phyloP scores from a whole-genome alignment of 2,888 invertebrate species.

The Cheilosia vernalis region DNA sequence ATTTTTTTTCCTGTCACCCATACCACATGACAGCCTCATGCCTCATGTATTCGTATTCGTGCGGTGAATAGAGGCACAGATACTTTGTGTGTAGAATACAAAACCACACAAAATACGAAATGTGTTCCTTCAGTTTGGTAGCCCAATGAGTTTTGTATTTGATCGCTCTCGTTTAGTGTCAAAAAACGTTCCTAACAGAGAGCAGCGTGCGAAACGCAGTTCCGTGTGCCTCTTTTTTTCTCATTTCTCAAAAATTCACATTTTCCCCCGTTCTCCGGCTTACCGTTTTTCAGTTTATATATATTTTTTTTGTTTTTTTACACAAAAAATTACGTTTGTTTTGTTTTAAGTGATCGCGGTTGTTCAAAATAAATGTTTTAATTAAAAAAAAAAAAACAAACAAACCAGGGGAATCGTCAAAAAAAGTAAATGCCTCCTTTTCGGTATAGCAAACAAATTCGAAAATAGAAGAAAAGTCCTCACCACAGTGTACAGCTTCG shows the following conservation, averaged over 20 bases:
- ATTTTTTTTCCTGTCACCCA: constrained; percentile 36
- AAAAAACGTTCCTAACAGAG: constrained; percentile 82
- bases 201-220: constrained; percentile 79
- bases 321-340: constrained; percentile 47
- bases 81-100: constrained; percentile 50
- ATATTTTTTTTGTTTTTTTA: constrained; percentile 50
- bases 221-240: constrained; percentile 78
- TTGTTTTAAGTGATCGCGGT: constrained; percentile 55
- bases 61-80: constrained; percentile 60
- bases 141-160: constrained; percentile 72
- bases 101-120: constrained; percentile 23
- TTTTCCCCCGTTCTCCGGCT: constrained; percentile 74
- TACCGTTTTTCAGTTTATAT: constrained; percentile 59
- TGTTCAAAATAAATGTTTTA: constrained; percentile 27
- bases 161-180: constrained; percentile 80
- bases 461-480: constrained; percentile 1
- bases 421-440: constrained; percentile 42
- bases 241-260: constrained; percentile 75
- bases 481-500: constrained; percentile 2
- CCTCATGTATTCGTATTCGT: too few relatives aligned
- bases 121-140: constrained; percentile 60
- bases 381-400: too few relatives aligned
- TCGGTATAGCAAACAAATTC: background rate
- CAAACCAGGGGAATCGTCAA: constrained; percentile 39
- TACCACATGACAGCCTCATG: constrained; percentile 18